Evolutionary conservation across 92 coral and sea anemone species (phyloP), one percentile per base, ranked within the genome.

Genomic region (Isaurus tuberculatus): DNA sequence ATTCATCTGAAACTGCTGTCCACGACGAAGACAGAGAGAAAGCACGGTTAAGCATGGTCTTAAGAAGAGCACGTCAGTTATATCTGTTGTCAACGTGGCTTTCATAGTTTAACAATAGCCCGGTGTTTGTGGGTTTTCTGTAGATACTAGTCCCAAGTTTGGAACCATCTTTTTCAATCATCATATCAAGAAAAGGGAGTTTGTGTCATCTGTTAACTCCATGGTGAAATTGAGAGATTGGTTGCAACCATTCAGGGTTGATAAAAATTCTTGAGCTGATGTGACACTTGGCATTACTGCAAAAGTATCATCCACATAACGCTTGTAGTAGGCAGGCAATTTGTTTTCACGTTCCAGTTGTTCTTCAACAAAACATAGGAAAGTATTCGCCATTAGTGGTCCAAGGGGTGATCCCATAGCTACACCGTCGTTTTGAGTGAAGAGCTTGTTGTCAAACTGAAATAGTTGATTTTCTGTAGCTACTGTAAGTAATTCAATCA

Each of bases 221-320:
- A 49, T 49, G 46, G 63, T 68, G 71, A 83, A 83, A 28, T 37
- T 29, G 51, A 83, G 26, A 22, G 80, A 70, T 19, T 34, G 42
- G 37, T 72, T 74, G 69, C 57, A 49, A 49, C 57, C 57, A 17
- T 49, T 49, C 57, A 49, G 57, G 57, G 57, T 46, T 1, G 27
- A 9, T 43, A 70, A 67, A 61, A 83, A 83, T 31, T 49, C 86
- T 5, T 33, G 22, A 31, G 83, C 83, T 48, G 83, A 51, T 55
- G 63, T 44, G 49, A 48, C 77, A 46, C 71, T 81, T 25, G 25
- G 65, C 75, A 32, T 33, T 53, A 2, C 49, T 68, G 28, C 20
- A 49, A 46, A 49, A 49, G 88, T 88, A 70, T 71, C 88, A 55
- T 88, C 85, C 28, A 88, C 88, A 44, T 83, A 67, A 72, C 88